Evolutionary conservation across 2,797 vertebrate genomes (phyloP), one percentile per base, ranked within the genome.

Genomic region (Sebastes oblongus): DNA sequence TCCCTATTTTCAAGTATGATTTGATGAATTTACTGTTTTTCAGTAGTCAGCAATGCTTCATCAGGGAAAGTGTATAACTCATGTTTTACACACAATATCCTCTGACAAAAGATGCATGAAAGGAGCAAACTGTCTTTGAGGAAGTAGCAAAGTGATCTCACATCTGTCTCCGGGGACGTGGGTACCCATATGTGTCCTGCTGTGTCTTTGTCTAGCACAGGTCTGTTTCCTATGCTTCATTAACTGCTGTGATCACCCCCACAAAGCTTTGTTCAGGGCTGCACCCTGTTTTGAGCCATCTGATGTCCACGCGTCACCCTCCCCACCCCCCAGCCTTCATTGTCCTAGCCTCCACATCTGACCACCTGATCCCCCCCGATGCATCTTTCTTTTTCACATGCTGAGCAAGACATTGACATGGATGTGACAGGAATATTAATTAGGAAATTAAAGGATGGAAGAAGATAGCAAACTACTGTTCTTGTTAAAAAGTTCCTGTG

Each of bases 201-300:
- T 82, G 82, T 39, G 81, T 77, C 82, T 85, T 74, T 82, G 79
- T 83, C 78, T 67, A 5, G 58, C 83, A 39, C 81, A 9, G 62
- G 67, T 60, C 80, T 58, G 66, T 72, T 76, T 70, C 54, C 55
- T 64, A 60, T 5, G 54, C 71, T 67, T 84, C 71, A 86, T 82
- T 85, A 88, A 80, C 78, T 68, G 67, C 75, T 39, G 52, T 24
- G 39, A 72, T 81, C 80, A 7, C 20, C 36, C 36, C 30, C 55
- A 32, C 52, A 20, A 75, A 83, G 50, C 68, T 76, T 52, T 78
- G 25, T 56, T n/a, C 46, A 10, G 56, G 7, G 56, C 69, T 60
- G 13, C 52, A 69, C 71, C 66, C 56, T 36, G 22, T 62, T 64
- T 72, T 66, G 42, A 79, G 61, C 75, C 75, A 77, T 78, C 72